Evolutionary conservation across 2,113 vertebrate species (phyloP), one percentile per base, ranked within the genome.

Genomic region (Empidonax alnorum): DNA sequence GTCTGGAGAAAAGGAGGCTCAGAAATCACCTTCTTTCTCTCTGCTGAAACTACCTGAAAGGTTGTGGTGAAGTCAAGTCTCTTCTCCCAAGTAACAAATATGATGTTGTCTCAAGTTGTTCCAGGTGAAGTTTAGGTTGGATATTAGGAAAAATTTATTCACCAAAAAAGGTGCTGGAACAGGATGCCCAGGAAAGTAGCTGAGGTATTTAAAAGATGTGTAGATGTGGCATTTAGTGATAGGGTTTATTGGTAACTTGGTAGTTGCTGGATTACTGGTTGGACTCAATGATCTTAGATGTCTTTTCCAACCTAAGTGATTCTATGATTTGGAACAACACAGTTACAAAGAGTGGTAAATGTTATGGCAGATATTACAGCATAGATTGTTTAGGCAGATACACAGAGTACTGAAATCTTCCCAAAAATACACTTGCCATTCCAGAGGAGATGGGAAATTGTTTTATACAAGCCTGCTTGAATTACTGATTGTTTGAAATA

Each of bases 1-100:
- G 0, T 2, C n/a, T 41, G 55, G 21, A 46, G 47, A 47, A 62
- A 76, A 55, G 11, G 30, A 75, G 30, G 14, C 5, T 47, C 14
- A 41, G 24, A 2, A 4, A 1, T 11, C 25, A 55, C 14, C 4
- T 22, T 41, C 3, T 19, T 10, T 2, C 6, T 55, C 35, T 62
- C 25, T 37, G 13, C 4, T 59, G 56, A 59, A 33, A 7, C 8
- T 23, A 6, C 14, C 25, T 56, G 35, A n/a, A 49, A 49, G 24
- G 2, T 1, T 56, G 14, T 5, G 22, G 21, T 4, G 3, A 62
- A 14, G 4, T 61, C 16, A n/a, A 30, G 23, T 2, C 41, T 31
- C 21, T 41, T 62, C 11, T 61, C 46, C 3, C 41, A 42, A 5
- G 30, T 17, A 69, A 11, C 25, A 49, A 69, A 25, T 7, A 55